Conservation (phyloP, 2,113 vertebrate genomes). For the Alethe castanea region DNA sequence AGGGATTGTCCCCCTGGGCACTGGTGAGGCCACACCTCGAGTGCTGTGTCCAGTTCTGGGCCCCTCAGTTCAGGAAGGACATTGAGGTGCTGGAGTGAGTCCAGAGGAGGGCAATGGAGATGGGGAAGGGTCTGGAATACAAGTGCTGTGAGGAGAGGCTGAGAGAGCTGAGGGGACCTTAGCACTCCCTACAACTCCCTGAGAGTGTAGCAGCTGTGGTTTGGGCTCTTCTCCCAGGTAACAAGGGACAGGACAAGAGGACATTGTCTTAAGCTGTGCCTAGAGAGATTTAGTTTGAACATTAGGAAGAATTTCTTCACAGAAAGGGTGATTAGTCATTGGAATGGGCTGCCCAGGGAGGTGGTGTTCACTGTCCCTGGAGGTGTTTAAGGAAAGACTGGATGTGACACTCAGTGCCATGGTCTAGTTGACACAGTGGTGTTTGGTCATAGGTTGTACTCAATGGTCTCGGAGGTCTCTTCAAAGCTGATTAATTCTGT, state of each 20-base stretch:
- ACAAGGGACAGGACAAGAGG: too few relatives aligned
- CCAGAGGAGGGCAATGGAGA: not conserved
- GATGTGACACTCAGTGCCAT: not conserved
- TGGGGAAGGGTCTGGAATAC: not conserved
- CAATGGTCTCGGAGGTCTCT: not conserved
- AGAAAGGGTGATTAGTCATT: not conserved
- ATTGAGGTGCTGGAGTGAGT: not conserved
- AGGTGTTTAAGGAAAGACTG: not conserved
- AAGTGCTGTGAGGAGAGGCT: fast-evolving
- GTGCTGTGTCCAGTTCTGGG: not conserved
- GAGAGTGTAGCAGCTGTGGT: not conserved
- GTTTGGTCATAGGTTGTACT: not conserved
- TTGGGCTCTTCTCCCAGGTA: not conserved
- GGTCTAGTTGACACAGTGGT: not conserved
- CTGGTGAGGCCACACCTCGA: not conserved
- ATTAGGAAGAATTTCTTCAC: not conserved
- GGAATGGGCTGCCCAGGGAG: not conserved
- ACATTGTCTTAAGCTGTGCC: not conserved
- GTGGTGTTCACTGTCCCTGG: not conserved
- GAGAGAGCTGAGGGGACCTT: fast-evolving
- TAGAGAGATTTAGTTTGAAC: not conserved
- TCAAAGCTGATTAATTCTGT: not conserved
- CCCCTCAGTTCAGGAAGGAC: not conserved
- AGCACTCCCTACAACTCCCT: not conserved
- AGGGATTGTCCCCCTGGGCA: not conserved